These are phyloP conservation scores for Sphaerophoria rueppellii DNA, from an alignment of 2,888 invertebrate species.

Conservation along the genomic window DNA sequence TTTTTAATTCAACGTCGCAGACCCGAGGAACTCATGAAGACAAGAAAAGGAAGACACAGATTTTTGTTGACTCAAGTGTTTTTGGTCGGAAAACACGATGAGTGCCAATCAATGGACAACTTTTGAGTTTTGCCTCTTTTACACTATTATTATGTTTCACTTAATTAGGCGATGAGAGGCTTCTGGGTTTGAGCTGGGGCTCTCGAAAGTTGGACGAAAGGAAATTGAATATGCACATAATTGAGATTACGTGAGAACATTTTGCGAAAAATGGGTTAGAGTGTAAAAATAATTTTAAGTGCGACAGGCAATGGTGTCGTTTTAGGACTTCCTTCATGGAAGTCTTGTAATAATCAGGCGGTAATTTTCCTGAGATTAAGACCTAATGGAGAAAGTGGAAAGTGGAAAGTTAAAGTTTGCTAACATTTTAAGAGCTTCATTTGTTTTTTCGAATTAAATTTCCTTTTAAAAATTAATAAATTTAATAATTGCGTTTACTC, in stretches of 20 bases:
- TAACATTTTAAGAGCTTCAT: too few species aligned
- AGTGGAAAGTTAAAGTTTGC: too few species aligned
- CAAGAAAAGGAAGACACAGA: conserved; percentile 2
- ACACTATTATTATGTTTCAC: conserved; percentile 51
- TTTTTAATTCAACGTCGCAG: conserved; percentile 56
- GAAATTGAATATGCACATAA: conserved; percentile 21
- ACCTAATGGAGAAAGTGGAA: too few species aligned
- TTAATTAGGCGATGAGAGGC: conserved; percentile 52
- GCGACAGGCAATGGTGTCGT: not conserved
- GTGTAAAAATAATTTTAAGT: not conserved
- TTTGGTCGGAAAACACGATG: conserved; percentile 33
- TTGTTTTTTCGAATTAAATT: too few species aligned
- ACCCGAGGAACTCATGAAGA: not conserved
- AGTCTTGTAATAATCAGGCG: too few species aligned
- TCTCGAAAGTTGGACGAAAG: not conserved
- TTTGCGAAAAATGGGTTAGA: conserved; percentile 17
- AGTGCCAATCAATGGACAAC: conserved; percentile 45
- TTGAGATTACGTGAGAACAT: conserved; percentile 16
- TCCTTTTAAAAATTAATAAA: too few species aligned
- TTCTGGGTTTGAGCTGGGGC: not conserved
- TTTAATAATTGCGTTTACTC: too few species aligned
- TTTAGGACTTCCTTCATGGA: too few species aligned
- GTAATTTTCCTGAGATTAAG: too few species aligned
- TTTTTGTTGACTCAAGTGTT: conserved; percentile 28
- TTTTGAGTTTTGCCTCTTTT: not conserved